Evolutionary conservation across 2,797 vertebrate genomes (phyloP), one percentile per base, ranked within the genome.

Genomic region (Chaenodraco wilsoni): DNA sequence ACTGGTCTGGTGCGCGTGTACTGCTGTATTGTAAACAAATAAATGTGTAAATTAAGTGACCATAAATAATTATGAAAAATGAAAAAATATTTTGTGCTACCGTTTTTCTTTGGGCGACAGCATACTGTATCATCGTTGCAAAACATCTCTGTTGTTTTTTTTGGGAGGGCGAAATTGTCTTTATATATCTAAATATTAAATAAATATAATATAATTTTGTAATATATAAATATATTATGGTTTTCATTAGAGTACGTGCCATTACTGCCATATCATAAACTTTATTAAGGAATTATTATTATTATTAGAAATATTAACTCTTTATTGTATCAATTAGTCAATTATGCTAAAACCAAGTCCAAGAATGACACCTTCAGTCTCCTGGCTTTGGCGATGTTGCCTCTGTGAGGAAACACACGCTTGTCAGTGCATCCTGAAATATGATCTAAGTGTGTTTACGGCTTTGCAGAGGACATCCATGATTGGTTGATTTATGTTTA

Each of bases 351-450:
- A 61, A 49, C 31, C 17, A 48, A 65, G 56, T 56, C 43, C 19
- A 45, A 67, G 56, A 44, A 76, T 74, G 73, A 66, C 67, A 82
- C 65, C 41, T 60, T 69, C 14, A 60, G 41, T 75, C 62, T 64
- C 19, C 52, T 85, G 81, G 65, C 70, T 49, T 76, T 66, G 52
- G 86, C 43, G 65, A 65, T 65, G 90, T 78, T 72, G 83, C 88
- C 92, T 93, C 89, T 79, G 85, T 93, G 90, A 92, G 87, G 90
- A 49, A 82, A 45, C 85, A 71, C 31, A 49, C 60, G 57, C 69
- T 49, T 52, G 77, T 64, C 83, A 71, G 80, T 72, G 52, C 77
- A 72, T 51, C 44, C 76, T n/a, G 50, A 78, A 40, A 69, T 52
- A 40, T 48, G 17, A 75, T 46, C 19, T 51, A 76, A 68, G 67